Conservation (phyloP, 2,797 vertebrate genomes). For the Hemibagrus guttatus region DNA sequence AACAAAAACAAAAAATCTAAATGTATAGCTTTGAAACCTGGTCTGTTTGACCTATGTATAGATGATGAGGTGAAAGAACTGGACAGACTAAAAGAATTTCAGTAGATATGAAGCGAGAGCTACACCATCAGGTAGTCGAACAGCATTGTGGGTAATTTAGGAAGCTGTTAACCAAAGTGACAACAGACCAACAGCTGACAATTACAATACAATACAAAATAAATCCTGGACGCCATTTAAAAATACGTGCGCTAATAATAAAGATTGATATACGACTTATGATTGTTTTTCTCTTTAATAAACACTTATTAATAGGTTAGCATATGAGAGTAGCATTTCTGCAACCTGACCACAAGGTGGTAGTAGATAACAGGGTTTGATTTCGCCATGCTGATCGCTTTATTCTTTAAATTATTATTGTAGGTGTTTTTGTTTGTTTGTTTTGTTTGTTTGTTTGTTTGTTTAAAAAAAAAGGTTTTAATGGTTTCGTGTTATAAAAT, state of each 20-base stretch:
- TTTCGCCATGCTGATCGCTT: neutral
- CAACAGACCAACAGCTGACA: neutral
- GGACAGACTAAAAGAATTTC: neutral
- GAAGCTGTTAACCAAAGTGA: neutral
- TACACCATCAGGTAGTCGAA: neutral
- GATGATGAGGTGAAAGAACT: neutral
- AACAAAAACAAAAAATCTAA: neutral
- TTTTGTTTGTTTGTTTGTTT: too few species aligned
- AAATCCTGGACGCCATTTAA: neutral
- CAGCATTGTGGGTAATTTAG: neutral
- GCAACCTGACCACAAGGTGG: slow-evolving; percentile 22
- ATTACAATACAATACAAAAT: neutral
- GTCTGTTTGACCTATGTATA: too few species aligned
- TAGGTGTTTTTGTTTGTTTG: too few species aligned
- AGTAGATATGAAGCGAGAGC: neutral
- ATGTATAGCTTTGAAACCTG: too few species aligned
- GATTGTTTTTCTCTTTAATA: neutral
- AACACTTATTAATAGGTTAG: too few species aligned
- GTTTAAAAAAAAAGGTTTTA: too few species aligned
- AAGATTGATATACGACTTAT: neutral
- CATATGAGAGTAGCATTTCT: neutral
- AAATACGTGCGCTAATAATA: neutral
- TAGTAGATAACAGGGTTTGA: neutral
- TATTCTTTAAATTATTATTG: neutral
- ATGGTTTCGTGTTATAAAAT: neutral